Conservation (phyloP, 2,888 invertebrate genomes). For the Ryuthela nishihirai region DNA sequence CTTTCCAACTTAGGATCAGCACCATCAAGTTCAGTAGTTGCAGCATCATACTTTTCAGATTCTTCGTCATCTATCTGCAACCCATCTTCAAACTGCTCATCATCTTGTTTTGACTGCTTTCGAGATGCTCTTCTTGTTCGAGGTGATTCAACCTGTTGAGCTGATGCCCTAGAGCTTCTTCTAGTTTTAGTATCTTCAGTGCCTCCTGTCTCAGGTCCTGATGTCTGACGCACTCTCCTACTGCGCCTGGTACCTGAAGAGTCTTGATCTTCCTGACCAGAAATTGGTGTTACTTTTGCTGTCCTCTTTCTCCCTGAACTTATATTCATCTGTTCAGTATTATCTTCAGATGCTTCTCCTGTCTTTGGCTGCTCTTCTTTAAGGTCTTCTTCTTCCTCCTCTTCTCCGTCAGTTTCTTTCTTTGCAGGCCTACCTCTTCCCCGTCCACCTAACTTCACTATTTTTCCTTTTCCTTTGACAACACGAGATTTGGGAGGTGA, state of each 20-base stretch:
- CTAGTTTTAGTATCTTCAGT: no score
- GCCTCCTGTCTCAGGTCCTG: no score
- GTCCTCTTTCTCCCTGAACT: no score
- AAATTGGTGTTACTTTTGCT: no score
- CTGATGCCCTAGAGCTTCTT: no score
- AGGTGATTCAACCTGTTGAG: no score
- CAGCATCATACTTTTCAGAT: slow-evolving; percentile 16
- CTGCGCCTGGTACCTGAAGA: no score
- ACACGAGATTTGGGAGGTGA: slow-evolving; percentile 3
- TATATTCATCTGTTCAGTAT: no score
- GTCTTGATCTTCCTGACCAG: no score
- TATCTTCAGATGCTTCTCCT: slow-evolving; percentile 8
- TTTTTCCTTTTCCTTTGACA: slow-evolving; percentile 5
- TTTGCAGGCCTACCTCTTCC: slow-evolving; percentile 9
- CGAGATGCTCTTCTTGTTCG: no score
- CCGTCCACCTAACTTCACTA: not conserved
- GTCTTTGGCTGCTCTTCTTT: no score
- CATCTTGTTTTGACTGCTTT: slow-evolving; percentile 11
- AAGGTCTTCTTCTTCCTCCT: slow-evolving; percentile 19
- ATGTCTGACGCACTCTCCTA: no score
- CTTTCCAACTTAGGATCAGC: not conserved
- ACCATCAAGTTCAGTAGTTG: slow-evolving; percentile 11
- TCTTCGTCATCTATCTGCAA: slow-evolving; percentile 9
- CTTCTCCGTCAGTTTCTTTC: slow-evolving; percentile 9
- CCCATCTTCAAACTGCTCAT: not conserved